These are phyloP conservation scores for Chaetodon trifascialis DNA, from an alignment of 2,113 vertebrate species.

Conservation along the genomic window DNA sequence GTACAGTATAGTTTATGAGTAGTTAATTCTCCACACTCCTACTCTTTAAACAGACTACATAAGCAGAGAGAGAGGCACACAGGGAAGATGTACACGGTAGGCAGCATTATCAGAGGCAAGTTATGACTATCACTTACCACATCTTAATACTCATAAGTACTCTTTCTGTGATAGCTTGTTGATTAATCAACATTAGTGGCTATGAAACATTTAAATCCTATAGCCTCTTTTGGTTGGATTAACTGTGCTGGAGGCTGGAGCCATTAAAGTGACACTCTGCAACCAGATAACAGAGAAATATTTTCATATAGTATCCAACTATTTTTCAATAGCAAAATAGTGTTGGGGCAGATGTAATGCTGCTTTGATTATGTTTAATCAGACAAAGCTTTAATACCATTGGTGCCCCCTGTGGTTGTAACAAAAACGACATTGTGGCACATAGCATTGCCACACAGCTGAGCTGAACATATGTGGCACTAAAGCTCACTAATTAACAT, in stretches of 20 bases:
- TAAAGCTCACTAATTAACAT: neutral
- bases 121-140: neutral
- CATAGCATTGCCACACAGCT: neutral
- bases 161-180: slow-evolving; percentile 1
- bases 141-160: neutral
- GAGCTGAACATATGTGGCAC: neutral
- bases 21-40: slow-evolving; percentile 6
- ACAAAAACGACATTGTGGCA: neutral
- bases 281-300: neutral
- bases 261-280: neutral
- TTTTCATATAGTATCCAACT: neutral
- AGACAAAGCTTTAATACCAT: neutral
- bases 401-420: neutral
- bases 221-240: slow-evolving; percentile 4
- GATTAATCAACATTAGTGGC: slow-evolving; percentile 8
- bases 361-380: neutral
- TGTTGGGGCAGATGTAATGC: neutral
- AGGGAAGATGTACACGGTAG: neutral
- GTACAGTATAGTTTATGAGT: neutral
- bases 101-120: neutral
- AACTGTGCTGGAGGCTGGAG: slow-evolving; percentile 1
- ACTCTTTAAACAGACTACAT: slow-evolving; percentile 11
- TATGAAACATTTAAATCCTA: neutral
- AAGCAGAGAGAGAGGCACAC: neutral
- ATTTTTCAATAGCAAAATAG: neutral